Conservation (phyloP, 1,140 invertebrate genomes). For the Anastrepha obliqua region DNA sequence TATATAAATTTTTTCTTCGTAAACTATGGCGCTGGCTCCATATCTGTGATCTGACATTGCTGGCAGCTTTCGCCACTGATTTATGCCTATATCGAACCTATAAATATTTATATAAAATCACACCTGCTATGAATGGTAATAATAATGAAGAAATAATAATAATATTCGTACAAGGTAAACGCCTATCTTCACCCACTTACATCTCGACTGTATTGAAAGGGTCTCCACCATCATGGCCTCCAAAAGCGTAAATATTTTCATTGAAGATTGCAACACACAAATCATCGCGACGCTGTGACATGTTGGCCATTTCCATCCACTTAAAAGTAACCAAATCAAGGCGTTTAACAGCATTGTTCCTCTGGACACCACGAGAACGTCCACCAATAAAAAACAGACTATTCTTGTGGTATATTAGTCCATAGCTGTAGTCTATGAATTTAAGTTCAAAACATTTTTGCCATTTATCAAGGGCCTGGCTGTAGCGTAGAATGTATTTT, state of each 20-base stretch:
- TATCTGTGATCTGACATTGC: neutral
- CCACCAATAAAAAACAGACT: neutral
- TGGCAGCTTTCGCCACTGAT: neutral
- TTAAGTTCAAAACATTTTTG: neutral
- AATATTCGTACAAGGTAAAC: no score
- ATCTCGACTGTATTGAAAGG: slow-evolving; percentile 3
- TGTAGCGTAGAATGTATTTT: neutral
- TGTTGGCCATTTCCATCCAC: neutral
- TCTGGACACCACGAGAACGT: neutral
- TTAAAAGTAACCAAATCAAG: neutral
- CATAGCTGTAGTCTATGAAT: slow-evolving; percentile 13
- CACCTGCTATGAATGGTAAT: no score
- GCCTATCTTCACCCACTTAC: neutral
- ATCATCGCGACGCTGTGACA: slow-evolving; percentile 19
- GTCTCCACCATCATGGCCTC: neutral
- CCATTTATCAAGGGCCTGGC: neutral
- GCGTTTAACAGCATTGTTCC: neutral
- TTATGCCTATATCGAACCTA: neutral
- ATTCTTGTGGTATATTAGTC: neutral
- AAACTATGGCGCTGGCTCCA: neutral
- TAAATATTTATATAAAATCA: neutral
- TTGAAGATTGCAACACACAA: neutral
- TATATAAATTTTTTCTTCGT: neutral
- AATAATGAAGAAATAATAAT: no score
- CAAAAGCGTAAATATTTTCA: neutral